Evolutionary conservation across 2,797 vertebrate species (phyloP).

Genomic region (Cottoperca gobio): DNA sequence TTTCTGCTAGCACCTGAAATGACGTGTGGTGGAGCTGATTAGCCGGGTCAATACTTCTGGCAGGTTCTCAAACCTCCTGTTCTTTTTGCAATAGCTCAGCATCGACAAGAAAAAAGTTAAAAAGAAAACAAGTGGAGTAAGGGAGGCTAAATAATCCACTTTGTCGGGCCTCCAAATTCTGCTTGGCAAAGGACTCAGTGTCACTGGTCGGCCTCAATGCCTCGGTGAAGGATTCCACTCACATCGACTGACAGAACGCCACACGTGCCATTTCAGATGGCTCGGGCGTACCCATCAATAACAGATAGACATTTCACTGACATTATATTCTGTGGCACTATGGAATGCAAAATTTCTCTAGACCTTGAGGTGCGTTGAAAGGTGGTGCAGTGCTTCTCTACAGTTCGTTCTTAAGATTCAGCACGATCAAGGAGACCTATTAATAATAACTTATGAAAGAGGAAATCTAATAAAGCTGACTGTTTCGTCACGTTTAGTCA

Average conservation of each 20-base stretch:
- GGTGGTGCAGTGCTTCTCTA: background rate
- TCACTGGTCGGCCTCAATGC: slow-evolving; percentile 68
- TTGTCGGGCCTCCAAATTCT: slow-evolving; percentile 77
- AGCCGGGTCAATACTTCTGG: slow-evolving; percentile 78
- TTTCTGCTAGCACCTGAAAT: slow-evolving; percentile 79
- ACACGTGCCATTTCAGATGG: slow-evolving; percentile 67
- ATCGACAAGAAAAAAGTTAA: slow-evolving; percentile 42
- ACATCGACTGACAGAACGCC: slow-evolving; percentile 57
- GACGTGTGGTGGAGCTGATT: slow-evolving; percentile 75
- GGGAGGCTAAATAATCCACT: slow-evolving; percentile 79
- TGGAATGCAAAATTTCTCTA: slow-evolving; percentile 39
- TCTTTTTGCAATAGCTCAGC: slow-evolving; percentile 68
- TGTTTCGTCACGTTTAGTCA: slow-evolving; percentile 27
- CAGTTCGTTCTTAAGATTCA: slow-evolving; percentile 13
- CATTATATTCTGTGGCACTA: slow-evolving; percentile 30
- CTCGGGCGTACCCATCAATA: slow-evolving; percentile 58
- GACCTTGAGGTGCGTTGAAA: slow-evolving; percentile 37
- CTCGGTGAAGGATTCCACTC: slow-evolving; percentile 68
- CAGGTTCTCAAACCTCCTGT: slow-evolving; percentile 71
- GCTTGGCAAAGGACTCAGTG: slow-evolving; percentile 69
- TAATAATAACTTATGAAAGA: background rate
- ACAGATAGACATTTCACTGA: slow-evolving; percentile 55
- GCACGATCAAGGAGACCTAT: slow-evolving; percentile 7
- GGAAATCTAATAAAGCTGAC: background rate
- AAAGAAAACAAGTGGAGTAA: slow-evolving; percentile 61